A percentile compares a stretch with the other conserved stretches of the same genome.
Conservation (phyloP, 2,888 invertebrate genomes). For the Tachina lurida region DNA sequence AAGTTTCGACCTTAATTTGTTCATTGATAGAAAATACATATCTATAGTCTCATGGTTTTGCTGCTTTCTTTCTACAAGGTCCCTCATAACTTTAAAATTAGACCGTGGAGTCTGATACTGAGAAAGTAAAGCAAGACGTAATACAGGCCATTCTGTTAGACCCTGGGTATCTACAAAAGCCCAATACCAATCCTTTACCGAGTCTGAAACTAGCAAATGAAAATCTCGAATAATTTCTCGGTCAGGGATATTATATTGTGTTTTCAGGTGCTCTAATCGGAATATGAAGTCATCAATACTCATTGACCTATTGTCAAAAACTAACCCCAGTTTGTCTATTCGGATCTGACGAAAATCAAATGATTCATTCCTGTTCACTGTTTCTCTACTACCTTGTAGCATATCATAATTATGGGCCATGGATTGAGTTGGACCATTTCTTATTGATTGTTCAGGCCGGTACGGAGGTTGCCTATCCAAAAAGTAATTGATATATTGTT, state of each 20-base stretch:
- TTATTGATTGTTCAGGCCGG: too few species aligned
- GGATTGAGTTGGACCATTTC: too few species aligned
- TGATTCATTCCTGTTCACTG: background rate
- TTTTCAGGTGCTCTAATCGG: background rate
- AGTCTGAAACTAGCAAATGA: conserved; percentile 3
- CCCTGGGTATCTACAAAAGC: conserved; percentile 5
- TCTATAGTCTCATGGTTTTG: background rate
- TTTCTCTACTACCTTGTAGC: background rate
- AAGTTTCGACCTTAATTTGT: background rate
- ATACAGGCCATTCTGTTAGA: conserved; percentile 4
- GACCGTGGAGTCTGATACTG: conserved; percentile 14
- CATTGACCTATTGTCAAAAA: background rate
- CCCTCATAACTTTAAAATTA: conserved; percentile 18
- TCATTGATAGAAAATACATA: background rate
- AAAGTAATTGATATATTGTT: too few species aligned
- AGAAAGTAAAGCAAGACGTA: background rate
- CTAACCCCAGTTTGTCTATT: background rate
- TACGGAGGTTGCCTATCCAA: too few species aligned
- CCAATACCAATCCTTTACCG: conserved; percentile 22
- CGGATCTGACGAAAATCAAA: conserved; percentile 1
- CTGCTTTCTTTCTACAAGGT: conserved; percentile 11
- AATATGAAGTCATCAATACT: background rate
- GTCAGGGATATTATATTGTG: background rate
- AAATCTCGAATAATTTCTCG: conserved; percentile 11
- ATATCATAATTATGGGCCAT: background rate